Base-by-base conservation (phyloP, 2,888 invertebrate species). In the Zaprionus bogoriensis region DNA sequence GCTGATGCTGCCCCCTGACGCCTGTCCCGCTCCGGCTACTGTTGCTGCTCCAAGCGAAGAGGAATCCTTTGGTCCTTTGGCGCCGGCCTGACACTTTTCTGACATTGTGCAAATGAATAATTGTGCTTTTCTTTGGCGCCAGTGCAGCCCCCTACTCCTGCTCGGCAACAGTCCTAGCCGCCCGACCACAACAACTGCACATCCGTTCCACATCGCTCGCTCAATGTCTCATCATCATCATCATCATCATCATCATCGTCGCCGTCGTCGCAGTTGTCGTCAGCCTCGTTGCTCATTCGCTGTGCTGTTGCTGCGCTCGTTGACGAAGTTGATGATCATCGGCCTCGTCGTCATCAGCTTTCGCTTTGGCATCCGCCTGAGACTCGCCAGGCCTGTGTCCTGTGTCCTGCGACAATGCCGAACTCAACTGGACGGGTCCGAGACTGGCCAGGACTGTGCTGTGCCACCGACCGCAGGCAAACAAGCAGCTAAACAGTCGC, bases 51-150 rank as follows among this genome's bases (percentile, higher is more conserved):
- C 25, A 12, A 77, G 78, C 77, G 60, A 63, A 57, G 61, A 28
- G 62, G 67, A 87, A 82, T 82, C 84, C 88, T 87, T 86, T 87
- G 88, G 85, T 82, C 87, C 87, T 87, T 83, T 86, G 84, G 79
- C 76, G 84, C 81, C 87, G 70, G 67, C 87, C 83, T 87, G 82
- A 87, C 87, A 88, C 82, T 83, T 83, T 84, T 88, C 86, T 86
- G 87, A 86, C 86, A 82, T 84, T 82, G 78, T 84, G 82, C 84
- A 80, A 88, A 89, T 88, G 88, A 88, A 88, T 89, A 89, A 89
- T 89, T 89, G 89, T 86, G 88, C 89, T 87, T 88, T 88, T 81
- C 81, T 87, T 77, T 89, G 76, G 83, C 66, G 69, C 52, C 65
- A 69, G 60, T 67, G 52, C 65, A 62, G 45, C 46, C 41, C n/a